Base-by-base conservation (phyloP, 2,113 vertebrate genomes). In the Crocuta crocuta region DNA sequence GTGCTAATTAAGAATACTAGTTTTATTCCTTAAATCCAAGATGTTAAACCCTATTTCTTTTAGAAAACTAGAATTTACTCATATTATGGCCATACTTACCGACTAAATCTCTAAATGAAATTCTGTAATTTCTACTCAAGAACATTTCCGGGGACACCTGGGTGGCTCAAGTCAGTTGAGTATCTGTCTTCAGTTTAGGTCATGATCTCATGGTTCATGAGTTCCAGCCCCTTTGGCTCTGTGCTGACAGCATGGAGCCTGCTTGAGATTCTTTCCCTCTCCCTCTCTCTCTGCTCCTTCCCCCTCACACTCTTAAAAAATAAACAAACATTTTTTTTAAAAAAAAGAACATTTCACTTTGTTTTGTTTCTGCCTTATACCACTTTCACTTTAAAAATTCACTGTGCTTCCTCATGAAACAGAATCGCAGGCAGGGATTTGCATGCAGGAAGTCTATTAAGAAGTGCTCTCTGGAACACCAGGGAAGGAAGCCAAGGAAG, bases 21-120 rank as follows among this genome's bases (percentile, higher is more conserved):
- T 91, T 93, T 90, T 87, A 53, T 43, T 95, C 33, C 88, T 76
- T 89, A 91, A 92, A 68, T 43, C 73, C 21, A 92, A 82, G 71
- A 66, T 85, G 61, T 43, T 84, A 84, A 94, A 48, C 10, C 76
- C 92, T 93, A 43, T 84, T 63, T 94, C 43, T 16, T 71, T 86
- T 90, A 55, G 82, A 97, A 81, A 48, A 8, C 45, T 45, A 48
- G 76, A 83, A 95, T 65, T 63, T 89, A 85, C 33, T 66, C 50
- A 85, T 7, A 35, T 71, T 74, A 5, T 71, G 21, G 48, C 48
- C 76, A 50, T 50, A 17, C 4, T 50, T 87, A n/a, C 15, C 6
- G 31, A 50, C 55, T 33, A 10, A 63, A 63, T 80, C 95, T 97
- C n/a, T 11, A 9, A 91, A 33, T 96, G 70, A 70, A 81, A 88